Base-by-base conservation (phyloP, 2,113 vertebrate species). In the Pongo pygmaeus region DNA sequence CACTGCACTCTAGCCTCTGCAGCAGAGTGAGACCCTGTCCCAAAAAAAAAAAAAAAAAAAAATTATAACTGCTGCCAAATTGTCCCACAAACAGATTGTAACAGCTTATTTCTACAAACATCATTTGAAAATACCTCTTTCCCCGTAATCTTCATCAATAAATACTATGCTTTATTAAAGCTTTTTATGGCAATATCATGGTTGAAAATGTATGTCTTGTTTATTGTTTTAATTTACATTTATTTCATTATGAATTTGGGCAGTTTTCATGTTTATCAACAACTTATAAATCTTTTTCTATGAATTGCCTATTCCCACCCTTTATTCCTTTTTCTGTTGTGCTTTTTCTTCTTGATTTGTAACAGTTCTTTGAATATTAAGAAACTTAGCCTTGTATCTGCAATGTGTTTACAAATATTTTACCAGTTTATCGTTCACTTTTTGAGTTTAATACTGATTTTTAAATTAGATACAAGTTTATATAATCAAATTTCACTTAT, bases 231-330 rank as follows among this genome's bases (percentile, higher is more conserved):
- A 52, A 55, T 48, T 88, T 79, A 43, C 1, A 55, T 55, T 87
- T 90, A 40, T 93, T 90, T 75, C 57, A 59, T 84, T 93, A 84
- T 91, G 8, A 94, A 88, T 81, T 96, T 79, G 69, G 14, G 40
- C n/a, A 84, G 0, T 88, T 97, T 84, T 81, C 30, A 35, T 27
- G 35, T 40, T 96, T 94, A 61, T 50, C 59, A 83, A 20, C 22
- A 94, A 12, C 38, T 86, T 94, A 35, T 92, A 87, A 61, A 27
- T 94, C 5, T 70, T 91, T 78, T 83, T 93, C 30, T 92, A 8
- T 88, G 30, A 57, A 69, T 96, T 93, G 35, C 4, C 27, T 93
- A 2, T 78, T 84, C 55, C 35, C 91, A 35, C 5, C 8, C 22
- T 72, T 79, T 81, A 79, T 85, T 92, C 14, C 38, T 92, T 92